Evolutionary conservation across 30 jellyfish, hydroid and myxozoan genomes (phyloP).

Genomic region (Cassiopea xamachana): DNA sequence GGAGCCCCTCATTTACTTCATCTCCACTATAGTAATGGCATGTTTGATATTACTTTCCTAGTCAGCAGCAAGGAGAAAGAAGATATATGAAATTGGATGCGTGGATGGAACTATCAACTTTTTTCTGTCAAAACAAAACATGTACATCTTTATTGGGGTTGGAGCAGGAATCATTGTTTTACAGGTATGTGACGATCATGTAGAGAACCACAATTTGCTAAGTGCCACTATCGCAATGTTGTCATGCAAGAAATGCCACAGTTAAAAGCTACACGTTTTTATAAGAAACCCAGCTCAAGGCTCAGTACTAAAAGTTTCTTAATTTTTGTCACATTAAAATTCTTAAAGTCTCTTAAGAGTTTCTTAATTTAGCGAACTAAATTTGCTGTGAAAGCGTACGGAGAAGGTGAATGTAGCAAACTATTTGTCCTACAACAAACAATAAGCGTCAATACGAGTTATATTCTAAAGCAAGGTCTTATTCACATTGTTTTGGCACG

Average conservation of each 20-base stretch:
- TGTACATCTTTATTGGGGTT: slow-evolving; percentile 63
- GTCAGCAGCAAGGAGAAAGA: slow-evolving; percentile 43
- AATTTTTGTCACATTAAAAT: no score
- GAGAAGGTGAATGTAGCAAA: no score
- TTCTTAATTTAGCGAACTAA: no score
- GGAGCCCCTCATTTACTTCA: neutral
- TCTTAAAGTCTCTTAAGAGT: no score
- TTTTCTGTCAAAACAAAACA: slow-evolving; percentile 54
- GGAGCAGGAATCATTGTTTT: slow-evolving; percentile 88
- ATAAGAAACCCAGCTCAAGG: no score
- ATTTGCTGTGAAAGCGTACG: no score
- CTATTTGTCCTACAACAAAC: no score
- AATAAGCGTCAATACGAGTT: no score
- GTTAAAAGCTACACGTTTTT: no score
- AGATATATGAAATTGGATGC: slow-evolving; percentile 86
- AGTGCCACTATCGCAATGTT: neutral
- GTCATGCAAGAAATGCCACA: neutral
- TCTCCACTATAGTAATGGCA: neutral
- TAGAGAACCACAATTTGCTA: neutral
- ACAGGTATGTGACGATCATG: slow-evolving; percentile 59
- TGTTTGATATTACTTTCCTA: neutral
- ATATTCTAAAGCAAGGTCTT: no score
- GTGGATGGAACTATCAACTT: slow-evolving; percentile 75
- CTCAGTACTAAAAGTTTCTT: no score
- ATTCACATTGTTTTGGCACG: no score